Base-by-base conservation (phyloP, 2,797 vertebrate species). In the Adrianichthys oophorus region DNA sequence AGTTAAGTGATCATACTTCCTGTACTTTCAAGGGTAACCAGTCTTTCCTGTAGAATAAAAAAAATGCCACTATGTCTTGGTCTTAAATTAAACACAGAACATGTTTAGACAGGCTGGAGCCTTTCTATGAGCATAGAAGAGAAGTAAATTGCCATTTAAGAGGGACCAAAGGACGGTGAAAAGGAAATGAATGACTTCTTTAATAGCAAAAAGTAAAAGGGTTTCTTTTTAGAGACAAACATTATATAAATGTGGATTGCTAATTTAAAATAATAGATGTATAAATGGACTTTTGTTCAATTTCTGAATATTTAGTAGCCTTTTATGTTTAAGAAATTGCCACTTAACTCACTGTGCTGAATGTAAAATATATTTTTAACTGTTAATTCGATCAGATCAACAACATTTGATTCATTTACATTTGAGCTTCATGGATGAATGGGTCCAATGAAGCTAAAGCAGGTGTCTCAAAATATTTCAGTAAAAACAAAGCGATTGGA, bases 1-100 rank as follows among this genome's bases (percentile, higher is more conserved):
- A 48, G 15, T 63, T 23, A 59, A 48, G 32, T 40, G 55, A 43
- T 15, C 18, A 41, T 52, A 61, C 17, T 42, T 43, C 66, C 68
- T 76, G 73, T 72, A 68, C 64, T 77, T 74, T 72, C 56, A 78
- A 56, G 49, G 42, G 53, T 60, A 65, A 56, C 42, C 40, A 24
- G 40, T 50, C 3, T 53, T 67, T 65, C 72, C 49, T 56, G 10
- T 21, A 14, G 26, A 57, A 48, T 44, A 18, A 46, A 41, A 10
- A 37, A 23, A 49, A 40, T 32, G n/a, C 19, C 48, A 71, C 1
- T 43, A 8, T 42, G 32, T 62, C n/a, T 50, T 24, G 17, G 4
- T 3, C 15, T 15, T 46, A 32, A 41, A 60, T 62, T 62, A 4
- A 55, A 13, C 13, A 15, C 4, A 49, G 10, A 7, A 2, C 16